Conservation (phyloP, 2,797 vertebrate genomes). For the Amphiprion clarkii region DNA sequence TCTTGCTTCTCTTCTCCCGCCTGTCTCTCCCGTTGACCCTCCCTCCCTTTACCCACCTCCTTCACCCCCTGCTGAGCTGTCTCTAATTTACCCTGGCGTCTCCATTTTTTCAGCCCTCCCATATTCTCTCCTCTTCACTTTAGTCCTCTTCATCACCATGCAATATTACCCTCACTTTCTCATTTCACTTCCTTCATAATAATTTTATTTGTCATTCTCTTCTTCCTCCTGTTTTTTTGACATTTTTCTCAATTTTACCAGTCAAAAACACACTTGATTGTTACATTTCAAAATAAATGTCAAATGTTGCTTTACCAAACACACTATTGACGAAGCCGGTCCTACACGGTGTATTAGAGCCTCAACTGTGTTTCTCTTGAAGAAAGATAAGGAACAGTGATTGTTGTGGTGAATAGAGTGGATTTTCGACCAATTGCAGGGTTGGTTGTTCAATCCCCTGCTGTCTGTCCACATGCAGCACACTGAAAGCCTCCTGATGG, state of each 20-base stretch:
- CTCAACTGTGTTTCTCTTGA: neutral
- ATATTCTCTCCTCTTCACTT: constrained; percentile 13
- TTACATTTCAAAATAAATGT: neutral
- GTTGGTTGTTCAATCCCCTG: too few species aligned
- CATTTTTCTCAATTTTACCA: neutral
- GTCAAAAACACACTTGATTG: neutral
- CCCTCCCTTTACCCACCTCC: neutral
- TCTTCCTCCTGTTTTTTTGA: neutral
- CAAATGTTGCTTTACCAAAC: neutral
- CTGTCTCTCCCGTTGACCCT: constrained; percentile 35
- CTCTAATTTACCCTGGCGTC: constrained; percentile 3
- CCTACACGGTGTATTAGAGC: neutral
- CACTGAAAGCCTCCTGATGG: too few species aligned
- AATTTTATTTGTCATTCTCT: neutral
- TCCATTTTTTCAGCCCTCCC: neutral
- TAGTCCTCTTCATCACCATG: neutral
- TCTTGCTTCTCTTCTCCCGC: constrained; percentile 9
- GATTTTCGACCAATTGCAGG: too few species aligned
- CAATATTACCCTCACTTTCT: too few species aligned
- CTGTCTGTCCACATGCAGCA: too few species aligned
- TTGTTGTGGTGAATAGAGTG: too few species aligned
- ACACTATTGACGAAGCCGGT: neutral
- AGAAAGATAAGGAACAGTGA: too few species aligned
- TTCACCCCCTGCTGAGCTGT: constrained; percentile 1
- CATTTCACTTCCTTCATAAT: neutral